Percentiles rank a stretch among this genome's conserved stretches.
phyloP scores from a whole-genome alignment of 2,797 vertebrate species.

The Petrocephalus schoutedeni region DNA sequence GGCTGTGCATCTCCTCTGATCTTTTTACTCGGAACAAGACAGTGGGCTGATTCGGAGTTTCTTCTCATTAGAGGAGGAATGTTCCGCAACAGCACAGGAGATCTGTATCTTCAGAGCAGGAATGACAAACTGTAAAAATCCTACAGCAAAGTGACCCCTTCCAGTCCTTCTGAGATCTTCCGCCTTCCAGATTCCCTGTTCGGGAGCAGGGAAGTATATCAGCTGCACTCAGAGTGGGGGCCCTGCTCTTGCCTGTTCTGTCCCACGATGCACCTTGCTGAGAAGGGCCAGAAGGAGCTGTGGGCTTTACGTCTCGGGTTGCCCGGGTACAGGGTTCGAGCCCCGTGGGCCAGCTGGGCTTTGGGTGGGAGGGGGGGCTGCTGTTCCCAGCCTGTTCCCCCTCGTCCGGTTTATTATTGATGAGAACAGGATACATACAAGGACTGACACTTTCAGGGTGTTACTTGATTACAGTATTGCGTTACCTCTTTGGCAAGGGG shows the following conservation, averaged over 20 bases:
- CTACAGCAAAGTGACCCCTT: neutral
- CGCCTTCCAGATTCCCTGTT: neutral
- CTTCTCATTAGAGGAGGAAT: constrained; percentile 25
- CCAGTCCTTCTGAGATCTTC: neutral
- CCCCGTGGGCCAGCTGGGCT: neutral
- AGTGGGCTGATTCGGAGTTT: constrained; percentile 30
- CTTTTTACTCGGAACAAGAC: constrained; percentile 39
- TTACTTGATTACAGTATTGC: constrained; percentile 44
- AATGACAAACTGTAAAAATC: constrained; percentile 28
- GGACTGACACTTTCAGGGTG: constrained; percentile 28
- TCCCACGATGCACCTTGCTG: constrained; percentile 18
- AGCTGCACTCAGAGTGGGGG: neutral
- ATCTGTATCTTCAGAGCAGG: constrained; percentile 16
- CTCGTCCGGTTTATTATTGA: neutral
- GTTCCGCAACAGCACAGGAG: constrained; percentile 14
- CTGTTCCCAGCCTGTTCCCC: neutral
- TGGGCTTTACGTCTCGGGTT: neutral
- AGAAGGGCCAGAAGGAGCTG: neutral
- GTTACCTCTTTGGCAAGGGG: constrained; percentile 41
- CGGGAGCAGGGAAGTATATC: neutral
- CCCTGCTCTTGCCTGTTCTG: neutral
- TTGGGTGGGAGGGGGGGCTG: no score
- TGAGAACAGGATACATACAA: constrained; percentile 12
- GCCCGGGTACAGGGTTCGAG: neutral
- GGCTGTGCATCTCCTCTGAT: constrained; percentile 23